Conservation (phyloP, 2,888 invertebrate species). For the Trileptium ribeirensis region DNA sequence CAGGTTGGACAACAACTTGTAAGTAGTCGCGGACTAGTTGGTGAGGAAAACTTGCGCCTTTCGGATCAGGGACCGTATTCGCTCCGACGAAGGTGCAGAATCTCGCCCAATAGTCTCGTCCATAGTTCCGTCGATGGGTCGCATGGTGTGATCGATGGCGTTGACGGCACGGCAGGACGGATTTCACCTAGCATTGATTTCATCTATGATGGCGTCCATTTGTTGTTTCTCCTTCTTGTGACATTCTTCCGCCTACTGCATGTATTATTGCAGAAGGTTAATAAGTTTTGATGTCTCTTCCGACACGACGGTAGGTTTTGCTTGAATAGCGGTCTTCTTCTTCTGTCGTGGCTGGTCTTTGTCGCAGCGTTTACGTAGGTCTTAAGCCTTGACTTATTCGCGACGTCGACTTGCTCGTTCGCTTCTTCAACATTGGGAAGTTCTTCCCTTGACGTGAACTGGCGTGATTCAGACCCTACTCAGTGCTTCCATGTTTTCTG, state of each 20-base stretch:
- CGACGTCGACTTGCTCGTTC: no score
- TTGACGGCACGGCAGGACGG: no score
- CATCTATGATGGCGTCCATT: not conserved
- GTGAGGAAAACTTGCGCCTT: conserved; percentile 10
- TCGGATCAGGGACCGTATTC: not conserved
- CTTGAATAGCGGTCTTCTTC: no score
- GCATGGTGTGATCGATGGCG: not conserved
- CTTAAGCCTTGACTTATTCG: no score
- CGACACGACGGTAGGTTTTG: no score
- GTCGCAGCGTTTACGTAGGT: no score
- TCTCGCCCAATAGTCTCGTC: not conserved
- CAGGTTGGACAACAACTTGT: not conserved
- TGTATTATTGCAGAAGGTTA: not conserved
- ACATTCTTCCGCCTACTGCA: no score
- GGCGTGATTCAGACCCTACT: no score
- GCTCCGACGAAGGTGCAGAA: conserved; percentile 1
- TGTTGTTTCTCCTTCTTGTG: not conserved
- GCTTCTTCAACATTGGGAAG: no score
- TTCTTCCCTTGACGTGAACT: no score
- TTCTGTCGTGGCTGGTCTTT: no score
- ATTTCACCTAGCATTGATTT: not conserved
- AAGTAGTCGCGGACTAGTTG: not conserved
- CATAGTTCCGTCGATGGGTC: not conserved
- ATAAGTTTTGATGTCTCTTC: not conserved
- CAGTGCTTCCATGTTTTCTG: no score